Base-by-base conservation (phyloP, 2,113 vertebrate species). In the Rhinogobius similis region DNA sequence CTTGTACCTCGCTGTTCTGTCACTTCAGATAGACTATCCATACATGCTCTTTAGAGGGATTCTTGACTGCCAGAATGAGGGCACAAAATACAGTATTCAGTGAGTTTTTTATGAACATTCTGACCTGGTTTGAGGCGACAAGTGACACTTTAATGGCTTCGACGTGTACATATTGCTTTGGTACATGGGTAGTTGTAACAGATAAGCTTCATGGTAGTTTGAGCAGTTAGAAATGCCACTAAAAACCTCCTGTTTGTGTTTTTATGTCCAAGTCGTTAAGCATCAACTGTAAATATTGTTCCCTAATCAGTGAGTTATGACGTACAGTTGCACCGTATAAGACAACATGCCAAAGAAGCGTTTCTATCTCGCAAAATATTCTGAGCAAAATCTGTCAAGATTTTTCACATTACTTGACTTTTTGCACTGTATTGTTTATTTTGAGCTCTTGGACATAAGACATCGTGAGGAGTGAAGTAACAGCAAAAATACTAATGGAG, bases 101-200 rank as follows among this genome's bases (percentile, higher is more conserved):
- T 65, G 67, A 70, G 32, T 61, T 85, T 70, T 70, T 56, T 46
- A 55, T 53, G 70, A 82, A 82, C 20, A 75, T 29, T 79, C 69
- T 84, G 78, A 78, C 81, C 75, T 86, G 82, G 64, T 83, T 87
- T 72, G 52, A 72, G 73, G 55, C 67, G 61, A 29, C 75, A 70
- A 67, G 67, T 84, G 87, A 91, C 87, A 85, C 66, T 85, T 85
- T 91, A 87, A 89, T 88, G 85, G 77, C 72, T 91, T 89, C 86
- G 81, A 92, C 80, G 78, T 85, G 80, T 82, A 75, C 62, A 69
- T 46, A 67, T 81, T 85, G 86, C 36, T 68, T 71, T 70, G 46
- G 46, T 77, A 80, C 68, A 77, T 13, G 72, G 62, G 50, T 68
- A 56, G 59, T 59, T 81, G 82, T 69, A 74, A 74, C 38, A 29